Base-by-base conservation (phyloP, 2,888 invertebrate genomes). In the Drosophila gaucha region DNA sequence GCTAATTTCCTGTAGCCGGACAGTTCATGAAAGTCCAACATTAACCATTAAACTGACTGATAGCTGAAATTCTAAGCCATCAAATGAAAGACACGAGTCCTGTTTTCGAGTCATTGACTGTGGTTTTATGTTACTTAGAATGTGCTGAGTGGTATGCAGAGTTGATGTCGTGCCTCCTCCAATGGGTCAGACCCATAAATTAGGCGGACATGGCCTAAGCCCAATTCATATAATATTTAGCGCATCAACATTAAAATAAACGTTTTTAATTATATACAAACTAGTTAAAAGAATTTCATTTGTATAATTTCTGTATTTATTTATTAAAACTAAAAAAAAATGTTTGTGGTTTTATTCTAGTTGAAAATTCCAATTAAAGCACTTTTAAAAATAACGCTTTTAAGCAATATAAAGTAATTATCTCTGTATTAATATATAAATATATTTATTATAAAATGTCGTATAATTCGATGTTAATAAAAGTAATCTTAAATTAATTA, bases 51-150 rank as follows among this genome's bases (percentile, higher is more conserved):
- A 74, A 50, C 52, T 68, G 70, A 80, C 50, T 57, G 64, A 71
- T 82, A 85, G 82, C 76, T 74, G 64, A 85, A 80, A 85, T 85
- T 80, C 80, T 85, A 85, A 82, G 59, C 57, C 74, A 62, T 54
- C 60, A 58, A 57, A 67, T 30, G 44, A 50, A 74, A 67, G 69
- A 78, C 86, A 83, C 80, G 84, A 84, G 74, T 85, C 86, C 84
- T 86, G 84, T 80, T 69, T 67, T 55, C 30, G 12, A 78, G 84
- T 85, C 84, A 80, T 74, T 80, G 86, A 84, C 84, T 57, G 16
- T 52, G 54, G 24, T 49, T 67, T 75, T 38, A 62, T 56, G 64
- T 62, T 66, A 54, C 46, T 44, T 24, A 22, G n/a, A 60, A 59
- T 62, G 31, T 46, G 44, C 47, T 39, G 47, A 51, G 55, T 49